Percentiles rank a stretch among this genome's conserved stretches.
Evolutionary conservation across 1,140 invertebrate species (phyloP).

Genomic region (Lordiphosa stackelbergi): DNA sequence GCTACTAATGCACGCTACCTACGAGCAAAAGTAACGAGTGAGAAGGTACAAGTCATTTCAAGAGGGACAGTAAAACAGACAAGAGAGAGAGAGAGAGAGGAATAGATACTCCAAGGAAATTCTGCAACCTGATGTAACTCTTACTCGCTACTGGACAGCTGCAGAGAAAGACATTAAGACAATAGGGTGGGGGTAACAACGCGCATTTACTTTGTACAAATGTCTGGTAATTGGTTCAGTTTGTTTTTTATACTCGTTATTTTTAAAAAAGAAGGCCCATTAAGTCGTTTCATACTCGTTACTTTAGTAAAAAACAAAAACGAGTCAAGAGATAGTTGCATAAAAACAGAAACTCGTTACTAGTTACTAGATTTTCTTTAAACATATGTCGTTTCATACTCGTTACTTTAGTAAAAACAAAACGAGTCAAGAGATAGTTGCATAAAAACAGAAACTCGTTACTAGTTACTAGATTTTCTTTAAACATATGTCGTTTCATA

Average conservation of each 20-base stretch:
- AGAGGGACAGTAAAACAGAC: not conserved
- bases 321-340: conserved; percentile 7
- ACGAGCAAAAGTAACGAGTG: too few species aligned
- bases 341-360: not conserved
- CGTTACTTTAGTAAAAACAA: too few species aligned
- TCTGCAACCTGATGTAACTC: too few species aligned
- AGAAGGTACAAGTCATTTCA: too few species aligned
- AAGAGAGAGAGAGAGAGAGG: not conserved
- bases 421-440: too few species aligned
- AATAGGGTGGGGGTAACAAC: not conserved
- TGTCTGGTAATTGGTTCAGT: conserved; percentile 10
- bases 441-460: too few species aligned
- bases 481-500: too few species aligned
- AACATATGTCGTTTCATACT: too few species aligned
- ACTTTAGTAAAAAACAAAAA: not conserved
- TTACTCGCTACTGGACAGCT: conserved; percentile 4
- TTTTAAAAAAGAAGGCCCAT: conserved; percentile 10
- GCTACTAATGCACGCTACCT: too few species aligned
- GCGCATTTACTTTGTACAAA: conserved; percentile 25
- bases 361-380: too few species aligned
- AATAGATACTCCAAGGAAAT: not conserved
- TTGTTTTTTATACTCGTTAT: conserved; percentile 3
- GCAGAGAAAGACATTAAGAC: not conserved
- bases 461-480: too few species aligned
- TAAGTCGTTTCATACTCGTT: too few species aligned